These are phyloP conservation scores for Paralichthys olivaceus DNA, from an alignment of 2,113 vertebrate genomes.

Conservation along the genomic window DNA sequence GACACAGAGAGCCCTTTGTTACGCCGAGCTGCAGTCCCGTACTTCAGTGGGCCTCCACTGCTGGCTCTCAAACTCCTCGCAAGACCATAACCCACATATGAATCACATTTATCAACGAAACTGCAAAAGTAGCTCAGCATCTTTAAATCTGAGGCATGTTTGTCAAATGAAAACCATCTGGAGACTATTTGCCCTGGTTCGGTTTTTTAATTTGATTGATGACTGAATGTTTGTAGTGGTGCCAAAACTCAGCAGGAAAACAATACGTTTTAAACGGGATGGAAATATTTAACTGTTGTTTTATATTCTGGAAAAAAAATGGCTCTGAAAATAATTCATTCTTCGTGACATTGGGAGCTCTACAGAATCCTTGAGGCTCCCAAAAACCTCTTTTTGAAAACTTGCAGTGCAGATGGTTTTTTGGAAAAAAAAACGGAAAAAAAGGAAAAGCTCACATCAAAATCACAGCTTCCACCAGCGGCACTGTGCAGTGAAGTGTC, in stretches of 20 bases:
- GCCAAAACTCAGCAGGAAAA: not conserved
- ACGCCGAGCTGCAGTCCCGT: conserved; percentile 38
- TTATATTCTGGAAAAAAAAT: not conserved
- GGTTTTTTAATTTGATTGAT: not conserved
- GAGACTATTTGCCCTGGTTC: not conserved
- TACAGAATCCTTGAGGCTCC: not conserved
- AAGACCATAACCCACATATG: not conserved
- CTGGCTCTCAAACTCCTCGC: conserved; percentile 16
- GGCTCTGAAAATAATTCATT: not conserved
- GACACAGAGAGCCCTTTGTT: conserved; percentile 73
- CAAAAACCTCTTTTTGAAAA: not conserved
- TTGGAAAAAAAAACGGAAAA: not conserved
- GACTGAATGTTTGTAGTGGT: not conserved
- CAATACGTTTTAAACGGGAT: not conserved
- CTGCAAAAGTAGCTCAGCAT: not conserved
- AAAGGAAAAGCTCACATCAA: not conserved
- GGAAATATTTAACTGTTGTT: not conserved
- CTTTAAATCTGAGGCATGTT: conserved; percentile 8
- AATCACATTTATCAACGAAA: not conserved
- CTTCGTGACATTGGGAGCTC: not conserved
- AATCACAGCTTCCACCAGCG: not conserved
- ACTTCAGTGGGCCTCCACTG: conserved; percentile 25
- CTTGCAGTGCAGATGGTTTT: not conserved
- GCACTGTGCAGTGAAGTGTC: not conserved
- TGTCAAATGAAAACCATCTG: not conserved